These are phyloP conservation scores for Ryuthela nishihirai DNA, from an alignment of 2,888 invertebrate species.

Conservation along the genomic window DNA sequence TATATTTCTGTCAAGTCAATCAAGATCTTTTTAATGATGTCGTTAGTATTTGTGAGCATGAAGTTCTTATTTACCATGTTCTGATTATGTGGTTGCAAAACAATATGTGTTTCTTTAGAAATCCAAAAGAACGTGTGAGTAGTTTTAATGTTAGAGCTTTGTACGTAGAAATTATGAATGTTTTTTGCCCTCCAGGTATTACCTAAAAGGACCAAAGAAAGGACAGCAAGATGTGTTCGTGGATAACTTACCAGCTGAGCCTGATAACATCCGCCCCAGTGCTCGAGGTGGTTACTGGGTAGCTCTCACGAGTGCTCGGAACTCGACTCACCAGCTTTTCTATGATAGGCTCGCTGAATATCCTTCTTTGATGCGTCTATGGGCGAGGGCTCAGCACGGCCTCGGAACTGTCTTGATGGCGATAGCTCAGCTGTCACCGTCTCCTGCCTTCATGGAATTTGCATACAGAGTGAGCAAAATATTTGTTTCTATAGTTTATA, in stretches of 20 bases:
- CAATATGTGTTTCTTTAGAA: too few species aligned
- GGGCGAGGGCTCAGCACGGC: conserved; percentile 10
- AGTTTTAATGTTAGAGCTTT: too few species aligned
- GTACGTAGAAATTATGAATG: too few species aligned
- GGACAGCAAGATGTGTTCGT: conserved; percentile 76
- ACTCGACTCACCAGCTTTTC: conserved; percentile 18
- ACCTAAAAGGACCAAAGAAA: conserved; percentile 73
- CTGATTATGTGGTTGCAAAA: too few species aligned
- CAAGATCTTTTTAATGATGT: too few species aligned
- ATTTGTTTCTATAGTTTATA: too few species aligned
- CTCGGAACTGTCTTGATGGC: conserved; percentile 20
- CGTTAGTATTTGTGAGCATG: too few species aligned
- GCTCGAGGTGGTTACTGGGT: conserved; percentile 52
- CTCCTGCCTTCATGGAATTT: conserved; percentile 6
- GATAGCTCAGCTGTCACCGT: conserved; percentile 4
- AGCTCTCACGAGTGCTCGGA: conserved; percentile 39
- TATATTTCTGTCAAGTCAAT: too few species aligned
- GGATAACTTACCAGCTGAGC: conserved; percentile 62
- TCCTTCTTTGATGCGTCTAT: conserved; percentile 15
- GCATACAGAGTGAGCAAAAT: conserved; percentile 32
- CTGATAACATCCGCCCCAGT: conserved; percentile 61
- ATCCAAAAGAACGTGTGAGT: too few species aligned
- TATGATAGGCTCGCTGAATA: conserved; percentile 23
- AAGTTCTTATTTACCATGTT: too few species aligned
- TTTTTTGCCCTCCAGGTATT: conserved; percentile 56